Conservation (phyloP, 2,888 invertebrate genomes). For the Oxycera nigricornis region DNA sequence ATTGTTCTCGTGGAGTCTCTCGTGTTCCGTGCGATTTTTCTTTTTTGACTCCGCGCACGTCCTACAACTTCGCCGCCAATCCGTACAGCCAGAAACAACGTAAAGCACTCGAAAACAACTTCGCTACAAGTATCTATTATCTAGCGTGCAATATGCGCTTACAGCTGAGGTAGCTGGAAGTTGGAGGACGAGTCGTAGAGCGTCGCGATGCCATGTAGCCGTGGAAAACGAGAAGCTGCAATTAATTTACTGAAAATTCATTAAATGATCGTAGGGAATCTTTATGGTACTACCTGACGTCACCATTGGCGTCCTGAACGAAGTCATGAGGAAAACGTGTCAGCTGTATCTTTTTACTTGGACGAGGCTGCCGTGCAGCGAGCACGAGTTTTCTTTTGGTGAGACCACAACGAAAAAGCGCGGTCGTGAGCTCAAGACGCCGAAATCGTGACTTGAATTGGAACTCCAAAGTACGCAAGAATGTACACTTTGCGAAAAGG, state of each 20-base stretch:
- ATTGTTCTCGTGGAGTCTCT: constrained; percentile 38
- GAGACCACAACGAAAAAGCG: background rate
- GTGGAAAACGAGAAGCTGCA: constrained; percentile 40
- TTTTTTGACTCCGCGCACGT: background rate
- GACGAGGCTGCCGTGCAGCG: background rate
- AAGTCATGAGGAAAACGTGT: constrained; percentile 20
- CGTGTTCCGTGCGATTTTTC: constrained; percentile 33
- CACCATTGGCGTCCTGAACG: constrained; percentile 10
- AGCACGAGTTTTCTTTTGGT: background rate
- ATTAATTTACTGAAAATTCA: constrained; percentile 39
- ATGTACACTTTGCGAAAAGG: background rate
- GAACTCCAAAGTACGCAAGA: background rate
- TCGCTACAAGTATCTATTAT: constrained; percentile 2
- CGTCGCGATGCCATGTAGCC: constrained; percentile 24
- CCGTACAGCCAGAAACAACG: background rate
- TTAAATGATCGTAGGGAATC: constrained; percentile 24
- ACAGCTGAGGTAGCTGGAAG: constrained; percentile 9
- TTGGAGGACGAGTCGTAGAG: background rate
- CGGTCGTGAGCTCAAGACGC: constrained; percentile 19
- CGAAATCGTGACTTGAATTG: constrained; percentile 29
- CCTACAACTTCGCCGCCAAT: background rate
- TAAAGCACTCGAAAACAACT: constrained; percentile 1
- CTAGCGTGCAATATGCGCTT: constrained; percentile 32
- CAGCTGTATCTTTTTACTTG: constrained; percentile 21
- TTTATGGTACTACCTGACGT: constrained; percentile 16